These are phyloP conservation scores for Petrocephalus microphthalmus DNA, from an alignment of 2,113 vertebrate genomes.

Conservation along the genomic window DNA sequence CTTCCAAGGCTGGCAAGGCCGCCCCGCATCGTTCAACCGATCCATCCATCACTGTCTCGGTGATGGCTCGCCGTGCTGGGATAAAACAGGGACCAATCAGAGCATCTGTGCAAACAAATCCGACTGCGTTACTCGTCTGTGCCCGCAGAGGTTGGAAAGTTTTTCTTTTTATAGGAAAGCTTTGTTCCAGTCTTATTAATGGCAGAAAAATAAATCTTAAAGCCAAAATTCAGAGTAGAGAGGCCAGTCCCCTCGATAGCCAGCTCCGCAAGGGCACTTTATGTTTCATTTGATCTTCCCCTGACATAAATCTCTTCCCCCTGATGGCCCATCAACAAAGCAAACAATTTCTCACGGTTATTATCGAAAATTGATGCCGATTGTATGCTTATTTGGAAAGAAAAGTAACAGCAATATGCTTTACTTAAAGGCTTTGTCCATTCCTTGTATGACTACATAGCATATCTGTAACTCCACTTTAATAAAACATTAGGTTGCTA, in stretches of 20 bases:
- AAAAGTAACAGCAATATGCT: neutral
- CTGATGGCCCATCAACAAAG: neutral
- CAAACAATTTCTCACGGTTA: neutral
- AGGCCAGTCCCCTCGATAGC: neutral
- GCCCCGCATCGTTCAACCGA: constrained; percentile 30
- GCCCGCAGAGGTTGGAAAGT: neutral
- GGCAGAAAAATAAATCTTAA: neutral
- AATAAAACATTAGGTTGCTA: neutral
- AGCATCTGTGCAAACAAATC: constrained; percentile 51
- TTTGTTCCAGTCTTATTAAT: neutral
- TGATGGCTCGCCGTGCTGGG: constrained; percentile 44
- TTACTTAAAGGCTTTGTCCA: neutral
- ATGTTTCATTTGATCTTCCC: neutral
- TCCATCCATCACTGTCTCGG: constrained; percentile 50
- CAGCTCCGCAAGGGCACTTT: neutral
- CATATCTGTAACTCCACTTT: neutral
- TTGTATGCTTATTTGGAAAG: neutral
- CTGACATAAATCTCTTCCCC: neutral
- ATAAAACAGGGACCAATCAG: constrained; percentile 44
- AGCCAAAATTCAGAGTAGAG: neutral
- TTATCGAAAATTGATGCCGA: neutral
- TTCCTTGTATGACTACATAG: neutral
- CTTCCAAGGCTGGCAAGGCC: neutral
- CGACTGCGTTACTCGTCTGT: neutral
- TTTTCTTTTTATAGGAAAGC: constrained; percentile 6